A percentile compares a stretch with the other conserved stretches of the same genome.
These are phyloP conservation scores for Halocynthia roretzi DNA, from an alignment of 23 tunicate species.

Conservation along the genomic window DNA sequence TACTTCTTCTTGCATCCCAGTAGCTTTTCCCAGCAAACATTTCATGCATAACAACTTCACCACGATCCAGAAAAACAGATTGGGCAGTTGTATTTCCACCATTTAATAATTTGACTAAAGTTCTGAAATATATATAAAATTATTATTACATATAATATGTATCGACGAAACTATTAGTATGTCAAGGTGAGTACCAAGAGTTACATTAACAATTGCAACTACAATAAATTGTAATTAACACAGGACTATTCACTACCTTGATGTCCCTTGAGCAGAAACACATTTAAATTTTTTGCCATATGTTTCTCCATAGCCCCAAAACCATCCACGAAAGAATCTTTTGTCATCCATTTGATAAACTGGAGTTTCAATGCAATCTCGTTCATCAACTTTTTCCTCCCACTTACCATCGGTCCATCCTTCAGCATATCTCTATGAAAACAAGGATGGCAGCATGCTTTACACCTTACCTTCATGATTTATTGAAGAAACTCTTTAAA, in stretches of 20 bases:
- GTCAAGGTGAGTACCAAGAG: neutral
- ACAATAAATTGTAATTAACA: neutral
- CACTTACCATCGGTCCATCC: conserved; percentile 81
- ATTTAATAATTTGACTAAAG: conserved; percentile 63
- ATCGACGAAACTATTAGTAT: neutral
- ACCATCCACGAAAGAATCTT: conserved; percentile 88
- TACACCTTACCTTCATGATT: no score
- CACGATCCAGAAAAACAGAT: conserved; percentile 90
- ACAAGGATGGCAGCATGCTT: neutral
- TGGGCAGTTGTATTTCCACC: conserved; percentile 93
- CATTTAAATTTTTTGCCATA: conserved; percentile 94
- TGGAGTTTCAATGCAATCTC: conserved; percentile 72
- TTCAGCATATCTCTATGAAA: conserved; percentile 46
- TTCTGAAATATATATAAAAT: neutral
- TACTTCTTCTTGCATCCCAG: conserved; percentile 93
- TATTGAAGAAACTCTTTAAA: no score
- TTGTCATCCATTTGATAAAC: conserved; percentile 64
- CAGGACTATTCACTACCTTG: conserved; percentile 20
- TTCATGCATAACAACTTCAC: conserved; percentile 87
- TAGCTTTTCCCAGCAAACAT: conserved; percentile 82
- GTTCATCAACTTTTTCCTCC: conserved; percentile 89
- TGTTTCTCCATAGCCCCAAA: conserved; percentile 92
- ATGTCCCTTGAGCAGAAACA: conserved; percentile 85
- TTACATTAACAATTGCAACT: neutral
- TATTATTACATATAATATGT: neutral